Conservation (phyloP, 2,113 vertebrate genomes). For the Anas platyrhynchos region DNA sequence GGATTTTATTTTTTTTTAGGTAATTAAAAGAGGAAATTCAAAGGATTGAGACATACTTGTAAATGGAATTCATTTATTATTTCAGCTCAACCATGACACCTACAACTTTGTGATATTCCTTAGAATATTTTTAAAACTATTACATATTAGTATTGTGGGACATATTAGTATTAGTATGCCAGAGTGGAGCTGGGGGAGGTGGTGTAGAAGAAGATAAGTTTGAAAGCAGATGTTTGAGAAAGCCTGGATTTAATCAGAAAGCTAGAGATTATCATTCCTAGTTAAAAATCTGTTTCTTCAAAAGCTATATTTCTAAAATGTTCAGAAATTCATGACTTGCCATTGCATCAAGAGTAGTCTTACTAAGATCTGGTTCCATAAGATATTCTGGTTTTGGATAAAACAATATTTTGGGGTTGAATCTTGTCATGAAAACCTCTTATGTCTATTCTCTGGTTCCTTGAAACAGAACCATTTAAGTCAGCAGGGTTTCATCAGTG, state of each 20-base stretch:
- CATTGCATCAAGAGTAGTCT: neutral
- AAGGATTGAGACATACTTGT: neutral
- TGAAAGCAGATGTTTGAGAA: neutral
- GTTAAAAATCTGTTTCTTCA: neutral
- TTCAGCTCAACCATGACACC: neutral
- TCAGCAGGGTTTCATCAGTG: neutral
- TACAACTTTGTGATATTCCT: neutral
- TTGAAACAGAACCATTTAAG: slow-evolving; percentile 19
- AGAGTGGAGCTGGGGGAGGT: too few species aligned
- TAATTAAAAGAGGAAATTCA: neutral
- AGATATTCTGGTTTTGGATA: neutral
- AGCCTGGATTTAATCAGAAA: neutral
- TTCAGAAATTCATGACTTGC: neutral
- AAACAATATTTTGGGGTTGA: neutral
- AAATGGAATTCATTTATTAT: neutral
- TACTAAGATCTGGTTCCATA: neutral
- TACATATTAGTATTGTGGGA: neutral
- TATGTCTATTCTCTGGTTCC: neutral
- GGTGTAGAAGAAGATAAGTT: too few species aligned
- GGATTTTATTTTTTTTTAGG: neutral
- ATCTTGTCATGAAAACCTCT: neutral
- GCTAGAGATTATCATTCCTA: neutral
- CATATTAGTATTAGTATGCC: too few species aligned
- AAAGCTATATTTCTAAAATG: neutral
- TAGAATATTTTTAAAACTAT: neutral